phyloP scores from a whole-genome alignment of 2,888 invertebrate species.

The Chelonus formosanus region DNA sequence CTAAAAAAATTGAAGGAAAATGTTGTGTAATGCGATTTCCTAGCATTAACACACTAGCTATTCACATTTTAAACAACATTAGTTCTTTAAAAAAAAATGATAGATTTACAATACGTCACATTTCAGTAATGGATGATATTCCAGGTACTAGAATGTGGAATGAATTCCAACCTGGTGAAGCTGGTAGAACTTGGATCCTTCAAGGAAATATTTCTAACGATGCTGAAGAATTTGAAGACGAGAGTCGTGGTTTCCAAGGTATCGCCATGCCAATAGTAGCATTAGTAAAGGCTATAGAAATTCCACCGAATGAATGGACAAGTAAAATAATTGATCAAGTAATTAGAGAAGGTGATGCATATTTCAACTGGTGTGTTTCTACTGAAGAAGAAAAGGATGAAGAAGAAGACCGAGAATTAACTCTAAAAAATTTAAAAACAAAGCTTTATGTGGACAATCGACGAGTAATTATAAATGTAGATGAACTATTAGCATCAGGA shows the following conservation, averaged over 20 bases:
- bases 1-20: constrained; percentile 49
- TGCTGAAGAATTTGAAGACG: constrained; percentile 54
- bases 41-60: constrained; percentile 43
- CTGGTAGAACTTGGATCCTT: constrained; percentile 55
- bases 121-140: constrained; percentile 50
- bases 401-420: constrained; percentile 52
- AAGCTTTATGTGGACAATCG: constrained; percentile 59
- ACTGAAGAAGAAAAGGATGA: constrained; percentile 46
- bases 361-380: constrained; percentile 60
- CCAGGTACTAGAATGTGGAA: constrained; percentile 55
- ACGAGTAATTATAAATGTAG: constrained; percentile 55
- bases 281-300: constrained; percentile 57
- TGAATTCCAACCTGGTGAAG: constrained; percentile 49
- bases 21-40: constrained; percentile 54
- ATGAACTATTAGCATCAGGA: constrained; percentile 57
- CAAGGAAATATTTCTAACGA: constrained; percentile 49
- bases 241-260: constrained; percentile 64
- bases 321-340: constrained; percentile 63
- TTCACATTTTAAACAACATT: constrained; percentile 48
- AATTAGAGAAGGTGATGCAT: constrained; percentile 63
- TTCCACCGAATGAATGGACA: constrained; percentile 55
- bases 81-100: constrained; percentile 50
- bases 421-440: constrained; percentile 59
- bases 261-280: constrained; percentile 64
- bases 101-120: constrained; percentile 51